Conservation (phyloP, 2,797 vertebrate genomes). For the Schizopygopsis malacanthus region DNA sequence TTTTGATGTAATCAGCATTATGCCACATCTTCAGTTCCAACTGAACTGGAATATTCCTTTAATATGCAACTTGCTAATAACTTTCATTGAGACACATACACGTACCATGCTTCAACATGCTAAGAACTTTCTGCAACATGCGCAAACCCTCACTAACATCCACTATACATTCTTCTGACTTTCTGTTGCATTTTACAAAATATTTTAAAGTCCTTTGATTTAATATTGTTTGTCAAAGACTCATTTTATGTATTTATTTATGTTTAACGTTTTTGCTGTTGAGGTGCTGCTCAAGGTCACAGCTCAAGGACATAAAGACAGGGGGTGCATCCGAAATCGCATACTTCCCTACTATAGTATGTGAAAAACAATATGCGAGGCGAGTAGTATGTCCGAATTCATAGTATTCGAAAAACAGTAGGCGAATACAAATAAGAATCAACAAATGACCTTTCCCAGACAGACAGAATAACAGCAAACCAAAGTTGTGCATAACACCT, state of each 20-base stretch:
- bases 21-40: not conserved
- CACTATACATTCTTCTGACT: constrained; percentile 58
- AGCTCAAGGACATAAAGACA: not conserved
- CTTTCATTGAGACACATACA: constrained; percentile 36
- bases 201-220: not conserved
- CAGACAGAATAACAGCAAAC: not conserved
- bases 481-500: not conserved
- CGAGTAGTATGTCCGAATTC: too few relatives aligned
- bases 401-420: too few relatives aligned
- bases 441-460: not conserved
- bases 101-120: constrained; percentile 65
- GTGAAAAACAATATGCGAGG: too few relatives aligned
- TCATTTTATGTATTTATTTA: not conserved
- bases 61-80: not conserved
- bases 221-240: not conserved
- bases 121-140: constrained; percentile 64
- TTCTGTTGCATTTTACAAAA: constrained; percentile 33
- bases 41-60: constrained; percentile 8
- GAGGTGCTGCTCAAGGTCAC: not conserved
- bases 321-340: too few relatives aligned
- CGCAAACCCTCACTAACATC: constrained; percentile 64
- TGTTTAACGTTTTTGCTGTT: not conserved
- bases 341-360: too few relatives aligned
- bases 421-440: not conserved
- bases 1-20: not conserved